Conservation (phyloP, 2,113 vertebrate species). For the Sander lucioperca region DNA sequence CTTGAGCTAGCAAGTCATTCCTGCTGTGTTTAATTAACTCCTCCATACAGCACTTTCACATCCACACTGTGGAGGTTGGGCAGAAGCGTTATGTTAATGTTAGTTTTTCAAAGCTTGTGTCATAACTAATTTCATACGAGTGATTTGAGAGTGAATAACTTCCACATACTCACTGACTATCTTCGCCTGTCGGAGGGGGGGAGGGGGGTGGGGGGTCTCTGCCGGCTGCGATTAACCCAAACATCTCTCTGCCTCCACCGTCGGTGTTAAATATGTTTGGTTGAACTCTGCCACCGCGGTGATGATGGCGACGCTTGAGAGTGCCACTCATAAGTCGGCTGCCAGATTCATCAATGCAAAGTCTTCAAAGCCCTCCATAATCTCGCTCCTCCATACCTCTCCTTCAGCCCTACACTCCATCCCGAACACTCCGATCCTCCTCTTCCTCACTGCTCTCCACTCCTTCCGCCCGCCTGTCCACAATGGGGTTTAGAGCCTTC, state of each 20-base stretch:
- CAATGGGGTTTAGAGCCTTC: too few relatives aligned
- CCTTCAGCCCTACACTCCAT: too few relatives aligned
- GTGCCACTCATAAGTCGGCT: not conserved
- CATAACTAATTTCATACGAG: not conserved
- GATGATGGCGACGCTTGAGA: not conserved
- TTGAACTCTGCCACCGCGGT: not conserved
- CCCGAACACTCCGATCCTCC: too few relatives aligned
- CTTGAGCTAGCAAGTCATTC: not conserved
- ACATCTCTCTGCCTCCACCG: not conserved
- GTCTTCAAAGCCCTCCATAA: too few relatives aligned
- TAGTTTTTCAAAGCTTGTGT: not conserved
- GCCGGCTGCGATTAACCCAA: not conserved
- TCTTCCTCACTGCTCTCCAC: too few relatives aligned
- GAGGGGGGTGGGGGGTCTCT: not conserved
- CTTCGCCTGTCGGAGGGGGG: not conserved
- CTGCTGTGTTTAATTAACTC: slow-evolving; percentile 14
- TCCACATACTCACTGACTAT: not conserved
- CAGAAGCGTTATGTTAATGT: not conserved
- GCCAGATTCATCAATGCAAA: not conserved
- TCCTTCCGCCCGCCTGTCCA: too few relatives aligned
- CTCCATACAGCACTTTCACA: not conserved
- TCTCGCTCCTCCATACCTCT: too few relatives aligned
- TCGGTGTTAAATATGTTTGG: not conserved
- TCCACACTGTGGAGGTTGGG: not conserved
- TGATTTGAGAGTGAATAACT: not conserved